Evolutionary conservation across 2,113 vertebrate genomes (phyloP), one percentile per base, ranked within the genome.

Genomic region (Rhadina sibilatrix): DNA sequence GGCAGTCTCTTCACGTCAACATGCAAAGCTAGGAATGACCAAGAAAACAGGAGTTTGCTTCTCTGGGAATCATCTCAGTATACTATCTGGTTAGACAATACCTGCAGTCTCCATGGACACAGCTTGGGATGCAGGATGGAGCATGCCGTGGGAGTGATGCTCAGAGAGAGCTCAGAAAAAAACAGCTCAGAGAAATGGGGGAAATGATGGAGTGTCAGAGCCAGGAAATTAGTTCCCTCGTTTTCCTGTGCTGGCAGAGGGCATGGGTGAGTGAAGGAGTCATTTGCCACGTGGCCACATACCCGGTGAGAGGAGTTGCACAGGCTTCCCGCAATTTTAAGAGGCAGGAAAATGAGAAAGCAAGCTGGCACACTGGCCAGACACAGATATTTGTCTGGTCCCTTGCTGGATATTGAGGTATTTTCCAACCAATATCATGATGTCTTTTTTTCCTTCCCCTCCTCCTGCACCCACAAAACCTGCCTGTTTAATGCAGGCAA

Each of bases 81-180:
- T 54, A 49, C 31, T 11, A 49, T 40, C 28, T 12, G 64, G 49
- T 77, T 46, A 35, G 53, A 24, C 1, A 6, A 11, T 20, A 40
- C 53, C 64, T 19, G 53, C 33, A 10, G 14, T 27, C 69, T 74
- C 78, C 40, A 17, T 6, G 33, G 65, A 74, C 53, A 70, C 49
- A 9, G 27, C 1, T 4, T 15, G n/a, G 22, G 68, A 20, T 10
- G 6, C 19, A 35, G 59, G 61, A 65, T 53, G 69, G 42, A 81
- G 59, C 1, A 0, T 2, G 35, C 31, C 0, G 5, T 4, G 15
- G 33, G 49, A 63, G 24, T 0, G 7, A 38, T 6, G 64, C 2
- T 82, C 2, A 12, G 76, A 54, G 53, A 77, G 28, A 50, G 65
- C 76, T 74, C 69, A 28, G 61, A 44, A 61, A 18, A 18, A 22